Conservation (phyloP, 2,888 invertebrate species). For the Helleia helle region DNA sequence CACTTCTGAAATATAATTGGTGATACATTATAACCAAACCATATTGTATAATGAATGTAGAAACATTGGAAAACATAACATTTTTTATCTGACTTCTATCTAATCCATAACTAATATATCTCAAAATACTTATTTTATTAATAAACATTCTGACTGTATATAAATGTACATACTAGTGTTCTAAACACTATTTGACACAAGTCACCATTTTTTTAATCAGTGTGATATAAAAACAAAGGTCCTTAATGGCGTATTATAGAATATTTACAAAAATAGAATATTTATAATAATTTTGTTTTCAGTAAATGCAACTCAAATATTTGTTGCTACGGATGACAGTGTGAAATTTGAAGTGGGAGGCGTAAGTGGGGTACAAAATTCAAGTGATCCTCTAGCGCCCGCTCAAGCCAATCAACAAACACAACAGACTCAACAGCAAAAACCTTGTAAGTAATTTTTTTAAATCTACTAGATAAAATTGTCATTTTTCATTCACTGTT, state of each 20-base stretch:
- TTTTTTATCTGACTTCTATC: too few species aligned
- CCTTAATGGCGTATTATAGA: background rate
- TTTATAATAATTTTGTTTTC: constrained; percentile 16
- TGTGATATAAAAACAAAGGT: too few species aligned
- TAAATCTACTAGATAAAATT: constrained; percentile 2
- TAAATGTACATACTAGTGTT: too few species aligned
- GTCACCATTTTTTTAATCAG: too few species aligned
- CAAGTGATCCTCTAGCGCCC: constrained; percentile 41
- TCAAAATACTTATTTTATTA: too few species aligned
- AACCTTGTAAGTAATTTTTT: constrained; percentile 37
- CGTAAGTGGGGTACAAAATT: constrained; percentile 43
- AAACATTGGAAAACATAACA: too few species aligned
- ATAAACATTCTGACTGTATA: too few species aligned
- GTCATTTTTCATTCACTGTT: constrained; percentile 6
- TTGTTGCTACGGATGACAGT: constrained; percentile 78
- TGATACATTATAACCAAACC: too few species aligned
- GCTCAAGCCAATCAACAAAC: constrained; percentile 40
- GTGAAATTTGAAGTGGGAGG: constrained; percentile 74
- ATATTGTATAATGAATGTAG: too few species aligned
- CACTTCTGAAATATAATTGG: too few species aligned
- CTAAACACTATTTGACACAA: too few species aligned
- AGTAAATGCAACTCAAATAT: constrained; percentile 74
- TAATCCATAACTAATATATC: too few species aligned
- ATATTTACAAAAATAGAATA: background rate
- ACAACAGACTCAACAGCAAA: constrained; percentile 41